Percentiles rank a stretch among this genome's conserved stretches.
These are phyloP conservation scores for Microcebus griseorufus DNA, from an alignment of 2,113 vertebrate species.

Conservation along the genomic window DNA sequence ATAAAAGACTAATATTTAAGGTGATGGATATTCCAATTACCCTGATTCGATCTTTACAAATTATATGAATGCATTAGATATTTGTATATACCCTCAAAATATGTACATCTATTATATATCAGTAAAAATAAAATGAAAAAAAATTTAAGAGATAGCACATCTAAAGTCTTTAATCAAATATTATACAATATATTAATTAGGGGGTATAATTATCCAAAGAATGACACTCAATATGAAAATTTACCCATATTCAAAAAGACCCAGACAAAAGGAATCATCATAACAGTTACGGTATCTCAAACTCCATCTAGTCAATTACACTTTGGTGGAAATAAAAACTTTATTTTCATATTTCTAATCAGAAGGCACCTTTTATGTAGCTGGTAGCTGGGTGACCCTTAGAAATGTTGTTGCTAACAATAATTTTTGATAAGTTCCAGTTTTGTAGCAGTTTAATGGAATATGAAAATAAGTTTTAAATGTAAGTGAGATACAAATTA, in stretches of 20 bases:
- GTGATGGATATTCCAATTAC: neutral
- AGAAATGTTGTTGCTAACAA: neutral
- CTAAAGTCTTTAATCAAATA: neutral
- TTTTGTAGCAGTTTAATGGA: neutral
- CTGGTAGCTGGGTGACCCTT: neutral
- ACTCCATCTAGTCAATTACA: neutral
- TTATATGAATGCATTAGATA: neutral
- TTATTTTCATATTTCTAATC: slow-evolving; percentile 10
- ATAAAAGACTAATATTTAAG: neutral
- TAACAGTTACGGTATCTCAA: neutral
- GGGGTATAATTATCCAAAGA: neutral
- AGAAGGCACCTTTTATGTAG: neutral
- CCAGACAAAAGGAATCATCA: neutral
- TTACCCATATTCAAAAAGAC: neutral
- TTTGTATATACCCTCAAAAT: neutral
- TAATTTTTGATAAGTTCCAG: neutral
- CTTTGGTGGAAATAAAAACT: neutral
- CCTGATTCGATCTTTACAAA: neutral
- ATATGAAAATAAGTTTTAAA: slow-evolving; percentile 13
- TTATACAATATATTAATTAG: neutral
- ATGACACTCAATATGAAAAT: neutral
- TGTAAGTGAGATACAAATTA: slow-evolving; percentile 23
- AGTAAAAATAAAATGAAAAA: neutral
- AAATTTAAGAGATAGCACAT: neutral
- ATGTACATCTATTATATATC: neutral